phyloP scores from a whole-genome alignment of 2,797 vertebrate genomes.

The Leptodactylus fallax region DNA sequence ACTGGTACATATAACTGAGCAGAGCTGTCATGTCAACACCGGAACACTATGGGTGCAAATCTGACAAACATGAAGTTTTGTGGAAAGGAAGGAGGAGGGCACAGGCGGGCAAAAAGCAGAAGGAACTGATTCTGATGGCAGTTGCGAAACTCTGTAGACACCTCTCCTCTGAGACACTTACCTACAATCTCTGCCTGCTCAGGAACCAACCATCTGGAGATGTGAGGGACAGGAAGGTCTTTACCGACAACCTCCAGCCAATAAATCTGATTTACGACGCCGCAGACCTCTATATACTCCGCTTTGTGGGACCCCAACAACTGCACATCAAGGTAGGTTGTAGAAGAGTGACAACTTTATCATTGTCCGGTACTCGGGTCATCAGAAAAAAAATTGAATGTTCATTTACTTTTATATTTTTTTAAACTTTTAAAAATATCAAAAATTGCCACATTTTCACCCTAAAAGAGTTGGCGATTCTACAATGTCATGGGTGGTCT shows the following conservation, averaged over 20 bases:
- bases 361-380: no score
- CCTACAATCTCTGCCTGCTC: background rate
- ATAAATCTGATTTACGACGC: background rate
- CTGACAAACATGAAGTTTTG: background rate
- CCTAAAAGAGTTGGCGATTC: no score
- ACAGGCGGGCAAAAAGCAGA: conserved; percentile 40
- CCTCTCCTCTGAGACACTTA: background rate
- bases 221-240: no score
- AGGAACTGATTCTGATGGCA: conserved; percentile 38
- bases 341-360: no score
- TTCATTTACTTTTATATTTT: no score
- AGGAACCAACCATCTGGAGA: background rate
- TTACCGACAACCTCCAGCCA: background rate
- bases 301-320: background rate
- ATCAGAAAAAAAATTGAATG: no score
- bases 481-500: background rate
- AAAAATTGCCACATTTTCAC: no score
- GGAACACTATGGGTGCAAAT: background rate
- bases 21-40: background rate
- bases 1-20: background rate
- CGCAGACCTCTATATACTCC: background rate
- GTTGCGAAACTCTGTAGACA: background rate
- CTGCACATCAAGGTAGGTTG: background rate
- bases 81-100: conserved; percentile 52
- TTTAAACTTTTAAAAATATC: no score